These are phyloP conservation scores for Heliangelus exortis DNA, from an alignment of 2,797 vertebrate genomes.

Conservation along the genomic window DNA sequence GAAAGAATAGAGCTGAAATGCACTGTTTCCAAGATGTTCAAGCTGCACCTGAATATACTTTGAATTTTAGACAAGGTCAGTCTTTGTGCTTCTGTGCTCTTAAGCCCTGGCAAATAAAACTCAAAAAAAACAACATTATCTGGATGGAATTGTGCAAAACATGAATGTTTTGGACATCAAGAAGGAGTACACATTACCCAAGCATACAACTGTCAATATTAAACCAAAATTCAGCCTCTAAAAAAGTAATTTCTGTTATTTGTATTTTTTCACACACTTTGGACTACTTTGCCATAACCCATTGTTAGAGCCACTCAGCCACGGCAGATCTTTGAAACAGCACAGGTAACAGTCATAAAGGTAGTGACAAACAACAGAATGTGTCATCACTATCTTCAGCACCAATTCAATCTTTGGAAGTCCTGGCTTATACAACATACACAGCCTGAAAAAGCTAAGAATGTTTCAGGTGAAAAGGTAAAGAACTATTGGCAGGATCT, in stretches of 20 bases:
- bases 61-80: neutral
- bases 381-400: neutral
- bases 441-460: neutral
- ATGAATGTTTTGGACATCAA: neutral
- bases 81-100: neutral
- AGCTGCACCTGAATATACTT: neutral
- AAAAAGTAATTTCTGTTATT: neutral
- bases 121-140: neutral
- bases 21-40: neutral
- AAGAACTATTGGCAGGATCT: neutral
- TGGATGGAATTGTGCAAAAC: neutral
- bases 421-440: neutral
- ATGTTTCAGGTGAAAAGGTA: neutral
- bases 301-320: neutral
- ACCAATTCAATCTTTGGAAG: neutral
- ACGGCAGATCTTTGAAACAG: neutral
- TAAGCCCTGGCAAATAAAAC: neutral
- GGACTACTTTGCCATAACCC: neutral
- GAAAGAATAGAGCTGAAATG: neutral
- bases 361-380: neutral
- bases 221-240: neutral
- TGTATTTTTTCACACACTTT: neutral
- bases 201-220: neutral
- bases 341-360: neutral
- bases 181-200: neutral